phyloP scores from a whole-genome alignment of 2,113 vertebrate species.

The Motacilla tschutschensis region DNA sequence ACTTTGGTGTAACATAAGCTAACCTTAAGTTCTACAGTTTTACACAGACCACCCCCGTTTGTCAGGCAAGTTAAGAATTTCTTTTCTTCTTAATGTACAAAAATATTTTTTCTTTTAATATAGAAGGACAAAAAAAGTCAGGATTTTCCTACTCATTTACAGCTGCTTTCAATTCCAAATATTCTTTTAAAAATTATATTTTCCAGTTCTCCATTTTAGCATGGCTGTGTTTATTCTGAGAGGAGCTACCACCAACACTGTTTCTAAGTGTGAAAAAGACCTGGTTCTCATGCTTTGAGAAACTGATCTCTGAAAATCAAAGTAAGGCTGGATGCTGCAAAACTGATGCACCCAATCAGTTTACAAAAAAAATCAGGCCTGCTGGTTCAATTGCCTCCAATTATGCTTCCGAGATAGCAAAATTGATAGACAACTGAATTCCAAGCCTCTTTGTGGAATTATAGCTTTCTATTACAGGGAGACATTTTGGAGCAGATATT shows the following conservation, averaged over 20 bases:
- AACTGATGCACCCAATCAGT: neutral
- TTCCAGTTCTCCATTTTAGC: neutral
- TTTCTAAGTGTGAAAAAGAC: neutral
- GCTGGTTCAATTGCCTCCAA: neutral
- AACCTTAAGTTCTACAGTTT: neutral
- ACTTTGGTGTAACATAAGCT: neutral
- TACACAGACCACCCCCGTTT: neutral
- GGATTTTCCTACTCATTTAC: neutral
- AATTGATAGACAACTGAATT: neutral
- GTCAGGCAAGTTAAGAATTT: neutral
- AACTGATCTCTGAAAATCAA: neutral
- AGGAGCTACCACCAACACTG: neutral
- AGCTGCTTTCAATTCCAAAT: conserved; percentile 1
- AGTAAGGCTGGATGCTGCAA: neutral
- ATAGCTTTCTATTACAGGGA: neutral
- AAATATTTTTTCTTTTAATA: neutral
- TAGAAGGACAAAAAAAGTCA: neutral
- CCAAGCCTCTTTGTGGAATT: neutral
- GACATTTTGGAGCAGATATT: neutral
- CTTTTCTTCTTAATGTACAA: neutral
- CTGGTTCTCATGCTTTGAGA: neutral
- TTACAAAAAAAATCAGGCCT: neutral
- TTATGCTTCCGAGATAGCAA: neutral
- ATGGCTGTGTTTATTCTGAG: neutral
- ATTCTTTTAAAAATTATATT: neutral